Evolutionary conservation across 2,888 invertebrate genomes (phyloP), one percentile per base, ranked within the genome.

Genomic region (Papilio gigon): DNA sequence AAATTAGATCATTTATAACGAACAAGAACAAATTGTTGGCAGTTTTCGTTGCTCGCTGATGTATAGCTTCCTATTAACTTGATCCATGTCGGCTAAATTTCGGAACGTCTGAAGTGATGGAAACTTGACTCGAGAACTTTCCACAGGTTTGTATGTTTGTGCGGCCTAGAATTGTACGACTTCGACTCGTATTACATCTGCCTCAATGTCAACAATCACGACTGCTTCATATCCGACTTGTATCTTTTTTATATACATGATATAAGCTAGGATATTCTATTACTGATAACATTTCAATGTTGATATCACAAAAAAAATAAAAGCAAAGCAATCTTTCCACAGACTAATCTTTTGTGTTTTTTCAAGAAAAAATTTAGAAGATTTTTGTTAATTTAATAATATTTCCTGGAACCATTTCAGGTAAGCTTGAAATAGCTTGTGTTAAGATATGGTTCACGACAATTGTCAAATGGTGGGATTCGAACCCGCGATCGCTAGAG

Each of bases 1-100:
- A 70, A 70, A 70, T 70, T 62, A 70, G 61, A 65, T 33, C 65
- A 70, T 70, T 70, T 65, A 61, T 70, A 27, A 70, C 61, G 62
- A 61, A 58, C 61, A 42, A 65, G 61, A 65, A 70, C 62, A 70
- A 70, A 70, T 70, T 70, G 69, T 61, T 65, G 27, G 62, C 65
- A 56, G 56, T 66, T 33, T 56, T 69, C 60, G 42, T 42, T 27
- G 56, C 33, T 40, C 14, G 25, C 35, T 70, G 65, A 70, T 53
- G 61, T 56, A 70, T 65, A 56, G 69, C 61, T 70, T 70, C 61
- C 50, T 35, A 69, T 69, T 65, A 62, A 65, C 27, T 58, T 65
- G 22, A 70, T 58, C 35, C 62, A 44, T 44, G 60, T 58, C 44
- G 33, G 63, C 25, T 22, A 56, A 63, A 68, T 63, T 68, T 58